A percentile compares a stretch with the other conserved stretches of the same genome.
Conservation (phyloP, 2,888 invertebrate genomes). For the Dascillus cervinus region DNA sequence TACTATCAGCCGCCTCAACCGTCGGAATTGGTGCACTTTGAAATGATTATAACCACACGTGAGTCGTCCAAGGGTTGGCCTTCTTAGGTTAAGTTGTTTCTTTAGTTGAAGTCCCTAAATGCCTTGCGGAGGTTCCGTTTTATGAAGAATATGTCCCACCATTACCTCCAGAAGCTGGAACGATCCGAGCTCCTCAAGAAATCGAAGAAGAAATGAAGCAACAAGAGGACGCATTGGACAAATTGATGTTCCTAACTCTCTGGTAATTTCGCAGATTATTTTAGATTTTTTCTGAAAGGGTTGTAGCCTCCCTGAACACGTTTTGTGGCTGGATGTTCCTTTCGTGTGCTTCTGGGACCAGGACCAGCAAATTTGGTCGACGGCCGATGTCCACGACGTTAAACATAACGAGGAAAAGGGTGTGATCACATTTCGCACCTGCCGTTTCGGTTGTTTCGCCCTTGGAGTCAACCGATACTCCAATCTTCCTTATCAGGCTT, state of each 20-base stretch:
- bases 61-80: too few relatives aligned
- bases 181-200: conserved; percentile 67
- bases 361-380: conserved; percentile 29
- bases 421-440: conserved; percentile 66
- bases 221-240: conserved; percentile 66
- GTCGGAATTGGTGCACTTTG: conserved; percentile 46
- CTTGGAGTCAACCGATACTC: conserved; percentile 56
- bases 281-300: conserved; percentile 1
- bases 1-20: conserved; percentile 73
- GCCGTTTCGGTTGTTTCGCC: conserved; percentile 48
- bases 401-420: conserved; percentile 80
- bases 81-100: not conserved
- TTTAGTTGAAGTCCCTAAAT: conserved; percentile 52
- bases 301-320: conserved; percentile 33
- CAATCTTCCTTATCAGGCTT: conserved; percentile 78
- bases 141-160: conserved; percentile 62
- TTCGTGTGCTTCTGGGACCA: conserved; percentile 36
- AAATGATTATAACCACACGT: conserved; percentile 50
- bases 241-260: conserved; percentile 60
- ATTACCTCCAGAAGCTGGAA: conserved; percentile 59
- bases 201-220: conserved; percentile 71
- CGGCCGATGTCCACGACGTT: conserved; percentile 32
- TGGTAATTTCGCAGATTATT: conserved; percentile 45
- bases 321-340: conserved; percentile 38
- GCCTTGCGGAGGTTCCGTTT: conserved; percentile 53